Base-by-base conservation (phyloP, 2,113 vertebrate genomes). In the Micromys minutus region DNA sequence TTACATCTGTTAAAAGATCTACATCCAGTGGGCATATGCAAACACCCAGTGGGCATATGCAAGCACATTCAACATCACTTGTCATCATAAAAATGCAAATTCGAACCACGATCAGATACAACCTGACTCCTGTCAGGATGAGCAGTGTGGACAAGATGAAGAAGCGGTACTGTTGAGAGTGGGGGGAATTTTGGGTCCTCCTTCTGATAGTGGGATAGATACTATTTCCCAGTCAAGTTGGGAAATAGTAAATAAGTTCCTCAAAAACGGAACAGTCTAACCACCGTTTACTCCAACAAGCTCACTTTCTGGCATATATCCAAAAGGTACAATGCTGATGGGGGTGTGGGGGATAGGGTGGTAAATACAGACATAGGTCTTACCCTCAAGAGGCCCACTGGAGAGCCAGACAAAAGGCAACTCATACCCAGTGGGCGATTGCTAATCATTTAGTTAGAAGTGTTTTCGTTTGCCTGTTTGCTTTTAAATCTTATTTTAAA, bases 361-460 rank as follows among this genome's bases (percentile, higher is more conserved):
- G n/a, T 63, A 71, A 93, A 91, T 39, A 67, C 52, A 94, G 81
- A 34, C 65, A 59, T 75, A 92, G 71, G 47, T 52, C 9, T 59
- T 81, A n/a, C 19, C 34, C 39, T 74, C 67, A 29, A 79, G 36
- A 80, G 17, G 21, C 6, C 89, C 39, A 0, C 1, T 42, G 57
- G 39, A 93, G 55, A 89, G 29, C 57, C 34, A 92, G 47, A 74
- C 47, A 84, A 87, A 93, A 22, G 8, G n/a, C 29, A 92, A 45
- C 11, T 69, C 61, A 47, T 26, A 12, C 2, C 59, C 8, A 34
- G 63, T 17, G 31, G 59, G 63, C 63, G 87, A n/a, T 67, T 7
- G 13, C 61, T 83, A 95, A 52, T 47, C 67, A 80, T 59, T 92
- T 59, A 57, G 50, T 88, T 87, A 88, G 36, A 87, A 55, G 36